phyloP scores from a whole-genome alignment of 2,113 vertebrate genomes.

The Pomatorhinus ruficollis region DNA sequence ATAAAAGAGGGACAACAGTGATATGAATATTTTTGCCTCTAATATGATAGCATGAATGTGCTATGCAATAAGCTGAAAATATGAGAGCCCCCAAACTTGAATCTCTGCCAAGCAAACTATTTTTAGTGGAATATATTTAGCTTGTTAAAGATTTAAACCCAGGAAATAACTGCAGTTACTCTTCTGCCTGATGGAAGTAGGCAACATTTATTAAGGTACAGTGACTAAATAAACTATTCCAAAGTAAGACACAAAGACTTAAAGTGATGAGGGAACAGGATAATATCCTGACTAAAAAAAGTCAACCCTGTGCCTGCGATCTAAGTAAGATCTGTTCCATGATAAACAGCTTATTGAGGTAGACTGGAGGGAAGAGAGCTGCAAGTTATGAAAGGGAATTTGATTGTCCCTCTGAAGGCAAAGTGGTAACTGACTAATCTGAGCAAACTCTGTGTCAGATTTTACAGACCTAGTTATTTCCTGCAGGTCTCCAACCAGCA shows the following conservation, averaged over 20 bases:
- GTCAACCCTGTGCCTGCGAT: neutral
- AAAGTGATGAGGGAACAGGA: neutral
- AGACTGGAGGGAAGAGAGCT: neutral
- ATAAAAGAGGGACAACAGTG: neutral
- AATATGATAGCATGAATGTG: neutral
- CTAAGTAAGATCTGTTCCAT: neutral
- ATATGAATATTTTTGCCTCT: neutral
- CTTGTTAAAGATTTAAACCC: conserved; percentile 9
- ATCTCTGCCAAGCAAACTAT: neutral
- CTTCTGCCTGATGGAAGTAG: neutral
- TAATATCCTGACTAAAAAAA: neutral
- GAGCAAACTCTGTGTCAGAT: neutral
- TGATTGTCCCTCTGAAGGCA: neutral
- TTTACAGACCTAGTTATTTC: neutral
- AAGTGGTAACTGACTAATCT: neutral
- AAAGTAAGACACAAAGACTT: neutral
- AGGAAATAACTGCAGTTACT: conserved; percentile 3
- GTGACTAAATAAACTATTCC: neutral
- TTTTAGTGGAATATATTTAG: neutral
- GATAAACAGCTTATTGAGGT: neutral
- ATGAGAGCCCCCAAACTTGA: neutral
- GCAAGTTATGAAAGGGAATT: neutral
- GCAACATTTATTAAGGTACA: neutral
- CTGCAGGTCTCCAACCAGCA: neutral
- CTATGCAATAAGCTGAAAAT: conserved; percentile 11